Conservation (phyloP, 64 coral and sea anemone genomes). For the Acropora tenuis region DNA sequence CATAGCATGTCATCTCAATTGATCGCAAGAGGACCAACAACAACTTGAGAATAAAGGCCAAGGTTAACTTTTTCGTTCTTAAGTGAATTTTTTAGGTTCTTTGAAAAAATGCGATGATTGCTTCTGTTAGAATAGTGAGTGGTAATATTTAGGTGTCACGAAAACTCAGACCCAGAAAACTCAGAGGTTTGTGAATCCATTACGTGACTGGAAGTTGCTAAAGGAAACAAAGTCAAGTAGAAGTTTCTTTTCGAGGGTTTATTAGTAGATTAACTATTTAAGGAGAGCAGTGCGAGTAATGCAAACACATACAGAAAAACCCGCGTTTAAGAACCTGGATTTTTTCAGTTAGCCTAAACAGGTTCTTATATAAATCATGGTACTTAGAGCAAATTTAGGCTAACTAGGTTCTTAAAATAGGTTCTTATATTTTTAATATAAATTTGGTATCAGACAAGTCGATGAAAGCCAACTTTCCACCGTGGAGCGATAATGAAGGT, state of each 20-base stretch:
- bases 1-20: background rate
- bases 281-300: background rate
- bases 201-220: background rate
- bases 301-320: no score
- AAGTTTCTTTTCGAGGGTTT: background rate
- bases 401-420: no score
- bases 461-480: no score
- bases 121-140: background rate
- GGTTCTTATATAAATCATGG: no score
- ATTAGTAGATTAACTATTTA: background rate
- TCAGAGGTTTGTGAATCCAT: background rate
- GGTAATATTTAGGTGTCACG: background rate
- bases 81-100: conserved; percentile 1
- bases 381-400: no score
- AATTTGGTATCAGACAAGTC: no score
- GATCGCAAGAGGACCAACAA: background rate
- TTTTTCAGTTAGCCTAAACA: no score
- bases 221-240: background rate
- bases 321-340: no score
- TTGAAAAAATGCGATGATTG: background rate
- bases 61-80: background rate
- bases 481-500: no score
- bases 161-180: no score
- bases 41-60: background rate
- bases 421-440: no score